Evolutionary conservation across 1,140 invertebrate species (phyloP).

Genomic region (Popillia japonica): DNA sequence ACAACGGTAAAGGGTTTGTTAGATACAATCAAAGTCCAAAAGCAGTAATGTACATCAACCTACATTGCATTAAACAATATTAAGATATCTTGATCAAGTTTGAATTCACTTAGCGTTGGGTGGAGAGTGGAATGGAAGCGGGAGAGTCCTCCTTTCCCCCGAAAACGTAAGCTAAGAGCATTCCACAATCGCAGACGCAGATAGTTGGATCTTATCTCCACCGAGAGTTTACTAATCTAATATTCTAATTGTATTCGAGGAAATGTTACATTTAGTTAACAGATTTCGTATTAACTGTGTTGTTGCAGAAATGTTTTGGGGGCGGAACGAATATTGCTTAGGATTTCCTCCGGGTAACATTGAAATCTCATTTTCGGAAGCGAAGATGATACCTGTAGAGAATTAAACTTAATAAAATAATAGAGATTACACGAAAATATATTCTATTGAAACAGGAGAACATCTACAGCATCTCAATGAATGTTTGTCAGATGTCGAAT

Average conservation of each 20-base stretch:
- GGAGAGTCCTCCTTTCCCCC: neutral
- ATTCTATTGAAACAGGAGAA: slow-evolving; percentile 2
- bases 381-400: slow-evolving; percentile 24
- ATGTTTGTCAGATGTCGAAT: slow-evolving; percentile 16
- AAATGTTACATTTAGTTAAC: slow-evolving; percentile 58
- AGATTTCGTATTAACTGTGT: slow-evolving; percentile 57
- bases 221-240: slow-evolving; percentile 54
- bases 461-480: slow-evolving; percentile 10
- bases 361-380: slow-evolving; percentile 59
- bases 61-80: slow-evolving; percentile 50
- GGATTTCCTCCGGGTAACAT: slow-evolving; percentile 59
- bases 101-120: slow-evolving; percentile 41
- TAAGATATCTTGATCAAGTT: slow-evolving; percentile 47
- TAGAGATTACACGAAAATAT: no score
- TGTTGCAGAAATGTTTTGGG: slow-evolving; percentile 23
- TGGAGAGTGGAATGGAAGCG: neutral
- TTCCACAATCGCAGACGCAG: slow-evolving; percentile 9
- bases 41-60: slow-evolving; percentile 38
- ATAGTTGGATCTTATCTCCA: slow-evolving; percentile 49
- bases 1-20: slow-evolving; percentile 20
- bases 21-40: slow-evolving; percentile 40
- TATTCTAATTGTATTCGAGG: slow-evolving; percentile 60
- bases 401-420: no score
- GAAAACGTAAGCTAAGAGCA: slow-evolving; percentile 38
- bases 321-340: slow-evolving; percentile 28